Conservation (phyloP, 1,140 invertebrate genomes). For the Drosophila orosa region DNA sequence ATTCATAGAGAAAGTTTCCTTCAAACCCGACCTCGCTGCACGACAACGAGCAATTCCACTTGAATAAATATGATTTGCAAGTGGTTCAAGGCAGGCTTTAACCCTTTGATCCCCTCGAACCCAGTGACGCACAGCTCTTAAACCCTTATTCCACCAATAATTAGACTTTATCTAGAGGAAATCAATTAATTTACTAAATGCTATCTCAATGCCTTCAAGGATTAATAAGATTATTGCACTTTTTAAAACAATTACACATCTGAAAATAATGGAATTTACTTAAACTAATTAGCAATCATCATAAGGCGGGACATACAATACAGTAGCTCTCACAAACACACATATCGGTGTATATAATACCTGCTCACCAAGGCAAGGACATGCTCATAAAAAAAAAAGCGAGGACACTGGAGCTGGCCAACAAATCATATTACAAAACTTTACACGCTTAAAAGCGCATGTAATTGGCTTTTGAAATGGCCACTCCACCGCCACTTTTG, state of each 20-base stretch:
- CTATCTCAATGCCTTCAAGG: neutral
- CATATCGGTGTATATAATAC: neutral
- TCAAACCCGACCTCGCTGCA: constrained; percentile 1
- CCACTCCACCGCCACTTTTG: constrained; percentile 7
- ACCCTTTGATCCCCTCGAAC: neutral
- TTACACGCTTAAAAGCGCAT: constrained; percentile 82
- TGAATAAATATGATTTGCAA: constrained; percentile 53
- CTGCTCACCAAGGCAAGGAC: constrained; percentile 15
- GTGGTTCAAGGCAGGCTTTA: constrained; percentile 28
- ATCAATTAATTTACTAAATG: neutral
- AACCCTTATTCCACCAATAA: neutral
- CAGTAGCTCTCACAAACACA: neutral
- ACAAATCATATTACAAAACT: constrained; percentile 83
- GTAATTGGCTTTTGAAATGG: constrained; percentile 82
- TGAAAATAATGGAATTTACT: neutral
- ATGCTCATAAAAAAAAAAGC: constrained; percentile 26
- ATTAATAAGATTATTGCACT: too few relatives aligned
- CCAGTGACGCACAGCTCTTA: neutral
- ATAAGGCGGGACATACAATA: neutral
- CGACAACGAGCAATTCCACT: constrained; percentile 25
- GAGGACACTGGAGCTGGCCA: constrained; percentile 53
- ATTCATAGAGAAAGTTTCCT: neutral
- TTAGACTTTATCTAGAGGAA: neutral
- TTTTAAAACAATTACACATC: neutral
- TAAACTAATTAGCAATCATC: neutral